phyloP scores from a whole-genome alignment of 2,797 vertebrate species.

The Buphagus erythrorhynchus region DNA sequence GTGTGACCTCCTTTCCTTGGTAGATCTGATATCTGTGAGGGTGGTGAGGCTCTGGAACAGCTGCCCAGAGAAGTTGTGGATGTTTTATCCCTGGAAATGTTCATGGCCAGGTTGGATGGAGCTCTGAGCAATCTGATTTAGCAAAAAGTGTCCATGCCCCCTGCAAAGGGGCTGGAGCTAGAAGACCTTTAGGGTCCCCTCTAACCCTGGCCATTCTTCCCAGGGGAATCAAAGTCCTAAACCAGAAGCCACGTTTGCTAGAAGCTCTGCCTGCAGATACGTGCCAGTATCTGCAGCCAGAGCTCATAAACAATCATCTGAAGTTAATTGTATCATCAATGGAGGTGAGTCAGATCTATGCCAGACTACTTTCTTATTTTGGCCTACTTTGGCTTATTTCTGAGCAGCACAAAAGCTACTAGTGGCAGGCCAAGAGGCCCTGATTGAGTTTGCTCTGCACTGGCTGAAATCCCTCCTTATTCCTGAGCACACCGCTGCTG shows the following conservation, averaged over 20 bases:
- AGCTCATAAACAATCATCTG: neutral
- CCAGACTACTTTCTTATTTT: neutral
- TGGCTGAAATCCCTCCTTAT: neutral
- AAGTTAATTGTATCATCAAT: neutral
- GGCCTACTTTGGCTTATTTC: neutral
- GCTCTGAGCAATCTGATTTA: neutral
- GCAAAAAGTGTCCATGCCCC: rapidly evolving
- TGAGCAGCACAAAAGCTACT: neutral
- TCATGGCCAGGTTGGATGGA: neutral
- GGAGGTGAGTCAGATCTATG: neutral
- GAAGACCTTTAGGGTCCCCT: neutral
- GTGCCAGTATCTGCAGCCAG: rapidly evolving
- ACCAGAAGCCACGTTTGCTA: rapidly evolving
- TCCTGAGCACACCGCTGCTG: neutral
- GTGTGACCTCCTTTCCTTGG: neutral
- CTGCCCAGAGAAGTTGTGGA: neutral
- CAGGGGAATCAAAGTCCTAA: neutral
- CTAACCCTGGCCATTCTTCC: neutral
- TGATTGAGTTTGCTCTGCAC: neutral
- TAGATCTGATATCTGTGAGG: neutral
- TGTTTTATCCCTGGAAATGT: neutral
- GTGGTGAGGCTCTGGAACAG: neutral
- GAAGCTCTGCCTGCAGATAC: neutral
- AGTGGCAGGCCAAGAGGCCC: neutral
- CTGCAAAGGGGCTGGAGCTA: neutral